A percentile compares a stretch with the other conserved stretches of the same genome.
Conservation (phyloP, 2,888 invertebrate genomes). For the Rambutsinella grinnellia region DNA sequence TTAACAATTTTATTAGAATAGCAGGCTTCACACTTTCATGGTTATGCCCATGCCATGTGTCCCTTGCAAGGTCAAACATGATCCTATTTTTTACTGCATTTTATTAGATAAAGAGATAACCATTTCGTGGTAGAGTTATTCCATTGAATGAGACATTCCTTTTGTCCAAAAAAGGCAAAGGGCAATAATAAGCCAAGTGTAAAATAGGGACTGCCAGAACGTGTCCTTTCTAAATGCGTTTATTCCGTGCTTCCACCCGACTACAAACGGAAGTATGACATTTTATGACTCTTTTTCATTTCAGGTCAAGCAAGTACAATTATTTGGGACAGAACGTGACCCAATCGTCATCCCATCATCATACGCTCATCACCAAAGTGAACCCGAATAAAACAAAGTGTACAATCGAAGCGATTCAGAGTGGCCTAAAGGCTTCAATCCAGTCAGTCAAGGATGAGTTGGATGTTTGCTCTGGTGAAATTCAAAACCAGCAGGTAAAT, state of each 20-base stretch:
- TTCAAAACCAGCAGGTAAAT: constrained; percentile 44
- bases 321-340: constrained; percentile 49
- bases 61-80: no score
- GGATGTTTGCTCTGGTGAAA: constrained; percentile 36
- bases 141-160: neutral
- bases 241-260: no score
- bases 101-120: no score
- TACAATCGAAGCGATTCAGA: constrained; percentile 42
- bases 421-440: constrained; percentile 42
- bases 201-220: no score
- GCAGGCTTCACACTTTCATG: no score
- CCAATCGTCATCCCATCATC: constrained; percentile 32
- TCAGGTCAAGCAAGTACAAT: constrained; percentile 49
- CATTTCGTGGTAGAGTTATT: neutral
- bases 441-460: constrained; percentile 33
- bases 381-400: constrained; percentile 49
- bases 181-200: no score
- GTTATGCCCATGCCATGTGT: no score
- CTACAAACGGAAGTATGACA: neutral
- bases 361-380: constrained; percentile 37
- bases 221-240: no score
- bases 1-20: no score
- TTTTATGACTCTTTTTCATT: neutral
- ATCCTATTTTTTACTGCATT: no score
- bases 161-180: no score